phyloP scores from a whole-genome alignment of 2,888 invertebrate genomes.

The Xestoiulus laeticollis region DNA sequence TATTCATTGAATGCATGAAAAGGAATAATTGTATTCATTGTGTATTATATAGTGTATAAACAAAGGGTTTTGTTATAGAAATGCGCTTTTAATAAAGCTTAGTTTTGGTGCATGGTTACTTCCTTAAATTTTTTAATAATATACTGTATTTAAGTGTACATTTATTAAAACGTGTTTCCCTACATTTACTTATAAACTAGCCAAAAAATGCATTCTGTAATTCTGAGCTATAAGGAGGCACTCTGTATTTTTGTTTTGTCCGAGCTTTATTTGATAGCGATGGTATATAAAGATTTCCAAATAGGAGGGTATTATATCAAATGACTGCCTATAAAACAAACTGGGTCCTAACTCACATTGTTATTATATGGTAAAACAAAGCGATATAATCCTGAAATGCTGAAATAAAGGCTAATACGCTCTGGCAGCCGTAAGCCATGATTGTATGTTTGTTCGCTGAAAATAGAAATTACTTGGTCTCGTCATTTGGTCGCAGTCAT shows the following conservation, averaged over 20 bases:
- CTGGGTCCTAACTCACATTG: conserved; percentile 13
- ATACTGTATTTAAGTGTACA: too few relatives aligned
- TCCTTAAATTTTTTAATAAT: too few relatives aligned
- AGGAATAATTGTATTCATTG: too few relatives aligned
- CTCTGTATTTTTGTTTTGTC: neutral
- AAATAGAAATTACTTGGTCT: conserved; percentile 23
- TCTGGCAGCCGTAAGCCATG: neutral
- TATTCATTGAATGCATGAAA: too few relatives aligned
- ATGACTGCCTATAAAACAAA: conserved; percentile 13
- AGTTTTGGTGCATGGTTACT: too few relatives aligned
- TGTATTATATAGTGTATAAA: too few relatives aligned
- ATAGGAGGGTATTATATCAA: neutral
- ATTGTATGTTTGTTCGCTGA: neutral
- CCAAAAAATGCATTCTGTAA: neutral
- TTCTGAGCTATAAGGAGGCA: neutral
- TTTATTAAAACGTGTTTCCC: too few relatives aligned
- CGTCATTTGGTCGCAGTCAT: conserved; percentile 35
- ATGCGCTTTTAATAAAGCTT: too few relatives aligned
- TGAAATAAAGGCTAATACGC: neutral
- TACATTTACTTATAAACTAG: neutral
- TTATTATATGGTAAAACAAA: conserved; percentile 41
- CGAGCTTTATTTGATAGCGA: neutral
- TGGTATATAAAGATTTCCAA: neutral
- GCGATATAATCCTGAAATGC: conserved; percentile 18
- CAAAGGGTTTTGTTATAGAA: too few relatives aligned